Conservation (phyloP, 2,113 vertebrate species). For the Anarhynchus alexandrinus region DNA sequence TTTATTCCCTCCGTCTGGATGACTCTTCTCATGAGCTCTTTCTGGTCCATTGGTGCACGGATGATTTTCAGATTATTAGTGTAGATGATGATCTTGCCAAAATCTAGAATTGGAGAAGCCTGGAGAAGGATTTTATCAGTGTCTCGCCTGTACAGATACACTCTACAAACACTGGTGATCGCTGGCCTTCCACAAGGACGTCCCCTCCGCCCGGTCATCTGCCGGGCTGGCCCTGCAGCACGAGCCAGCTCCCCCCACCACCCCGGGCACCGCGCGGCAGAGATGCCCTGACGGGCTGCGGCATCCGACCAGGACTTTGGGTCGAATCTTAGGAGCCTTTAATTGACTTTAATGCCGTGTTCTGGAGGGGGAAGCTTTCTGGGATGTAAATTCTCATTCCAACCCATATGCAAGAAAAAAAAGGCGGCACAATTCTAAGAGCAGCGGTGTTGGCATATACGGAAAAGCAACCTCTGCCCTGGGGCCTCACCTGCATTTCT, state of each 20-base stretch:
- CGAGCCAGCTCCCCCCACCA: not conserved
- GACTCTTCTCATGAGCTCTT: constrained; percentile 74
- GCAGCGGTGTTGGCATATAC: too few relatives aligned
- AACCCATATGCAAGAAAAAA: not conserved
- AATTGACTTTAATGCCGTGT: not conserved
- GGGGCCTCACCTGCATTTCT: not conserved
- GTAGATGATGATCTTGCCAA: constrained; percentile 97
- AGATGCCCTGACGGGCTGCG: accelerated
- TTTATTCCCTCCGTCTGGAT: constrained; percentile 66
- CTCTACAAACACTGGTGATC: not conserved
- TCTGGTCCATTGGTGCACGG: constrained; percentile 80
- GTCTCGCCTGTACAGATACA: not conserved
- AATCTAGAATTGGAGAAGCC: constrained; percentile 85
- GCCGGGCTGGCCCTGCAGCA: not conserved
- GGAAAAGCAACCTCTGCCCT: not conserved
- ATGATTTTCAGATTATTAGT: constrained; percentile 96
- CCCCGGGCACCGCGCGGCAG: accelerated
- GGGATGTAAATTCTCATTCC: not conserved
- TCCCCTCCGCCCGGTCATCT: too few relatives aligned
- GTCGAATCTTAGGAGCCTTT: not conserved
- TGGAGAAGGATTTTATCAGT: constrained; percentile 22
- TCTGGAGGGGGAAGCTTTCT: not conserved
- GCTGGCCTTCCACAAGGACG: not conserved
- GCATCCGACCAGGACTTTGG: not conserved
- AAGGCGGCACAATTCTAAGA: not conserved